Evolutionary conservation across 1,140 invertebrate genomes (phyloP).

Genomic region (Lepidurus couesii): DNA sequence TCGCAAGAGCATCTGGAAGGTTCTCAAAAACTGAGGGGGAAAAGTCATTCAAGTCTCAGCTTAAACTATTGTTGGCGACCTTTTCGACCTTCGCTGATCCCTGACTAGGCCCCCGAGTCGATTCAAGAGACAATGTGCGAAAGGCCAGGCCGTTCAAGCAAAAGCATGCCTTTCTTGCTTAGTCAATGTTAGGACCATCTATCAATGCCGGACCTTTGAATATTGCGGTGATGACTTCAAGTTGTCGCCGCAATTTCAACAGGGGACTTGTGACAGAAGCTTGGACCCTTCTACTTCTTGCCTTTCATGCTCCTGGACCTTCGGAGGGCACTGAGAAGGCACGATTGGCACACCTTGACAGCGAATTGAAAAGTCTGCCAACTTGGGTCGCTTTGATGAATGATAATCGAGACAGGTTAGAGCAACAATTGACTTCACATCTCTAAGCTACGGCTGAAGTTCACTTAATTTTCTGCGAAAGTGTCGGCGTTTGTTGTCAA

Average conservation of each 20-base stretch:
- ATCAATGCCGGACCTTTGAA: constrained; percentile 11
- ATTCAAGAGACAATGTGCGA: too few species aligned
- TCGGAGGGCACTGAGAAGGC: neutral
- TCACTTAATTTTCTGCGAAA: neutral
- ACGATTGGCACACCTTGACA: neutral
- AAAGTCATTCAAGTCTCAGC: too few species aligned
- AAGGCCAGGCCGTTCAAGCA: neutral
- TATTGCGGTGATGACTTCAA: constrained; percentile 15
- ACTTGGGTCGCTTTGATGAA: neutral
- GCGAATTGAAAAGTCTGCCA: neutral
- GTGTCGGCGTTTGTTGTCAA: neutral
- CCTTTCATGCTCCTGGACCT: neutral
- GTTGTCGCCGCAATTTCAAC: constrained; percentile 13
- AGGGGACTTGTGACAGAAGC: neutral
- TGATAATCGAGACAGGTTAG: neutral
- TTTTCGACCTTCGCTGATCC: too few species aligned
- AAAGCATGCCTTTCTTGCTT: neutral
- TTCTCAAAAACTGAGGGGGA: too few species aligned
- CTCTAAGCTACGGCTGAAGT: neutral
- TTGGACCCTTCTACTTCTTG: neutral
- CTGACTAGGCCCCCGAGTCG: too few species aligned
- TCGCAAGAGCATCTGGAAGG: too few species aligned
- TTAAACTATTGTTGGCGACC: too few species aligned
- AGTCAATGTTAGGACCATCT: neutral
- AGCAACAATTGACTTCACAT: constrained; percentile 1